Evolutionary conservation across 2,113 vertebrate genomes (phyloP).

Genomic region (Rhizomys pruinosus): DNA sequence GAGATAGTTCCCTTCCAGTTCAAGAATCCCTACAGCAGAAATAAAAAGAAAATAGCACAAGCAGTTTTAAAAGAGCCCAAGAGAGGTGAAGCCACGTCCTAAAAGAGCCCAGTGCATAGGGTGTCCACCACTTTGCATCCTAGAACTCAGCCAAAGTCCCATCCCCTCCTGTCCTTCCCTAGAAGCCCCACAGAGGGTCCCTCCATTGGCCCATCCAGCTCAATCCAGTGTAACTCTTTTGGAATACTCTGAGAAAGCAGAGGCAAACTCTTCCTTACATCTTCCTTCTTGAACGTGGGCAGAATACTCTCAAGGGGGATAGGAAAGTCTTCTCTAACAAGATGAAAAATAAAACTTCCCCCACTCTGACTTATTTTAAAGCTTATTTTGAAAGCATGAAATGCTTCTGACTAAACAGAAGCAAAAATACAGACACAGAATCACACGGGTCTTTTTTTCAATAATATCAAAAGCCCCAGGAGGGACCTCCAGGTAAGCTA

Average conservation of each 20-base stretch:
- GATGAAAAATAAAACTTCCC: constrained; percentile 54
- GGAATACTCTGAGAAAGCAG: neutral
- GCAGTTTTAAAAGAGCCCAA: neutral
- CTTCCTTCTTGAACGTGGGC: neutral
- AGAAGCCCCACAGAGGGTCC: neutral
- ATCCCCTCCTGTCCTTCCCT: neutral
- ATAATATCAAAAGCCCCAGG: constrained; percentile 41
- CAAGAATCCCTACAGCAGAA: neutral
- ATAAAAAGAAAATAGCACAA: neutral
- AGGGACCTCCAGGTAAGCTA: constrained; percentile 42
- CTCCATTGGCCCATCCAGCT: neutral
- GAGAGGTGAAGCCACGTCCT: neutral
- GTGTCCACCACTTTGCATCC: neutral
- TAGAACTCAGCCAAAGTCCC: neutral
- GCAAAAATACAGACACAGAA: constrained; percentile 55
- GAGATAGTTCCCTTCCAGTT: neutral
- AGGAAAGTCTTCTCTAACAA: constrained; percentile 36
- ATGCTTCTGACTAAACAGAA: constrained; percentile 66
- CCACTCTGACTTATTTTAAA: constrained; percentile 56
- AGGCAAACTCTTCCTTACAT: neutral
- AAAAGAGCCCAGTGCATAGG: neutral
- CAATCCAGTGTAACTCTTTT: neutral
- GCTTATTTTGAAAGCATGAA: constrained; percentile 65
- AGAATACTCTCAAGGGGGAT: constrained; percentile 13
- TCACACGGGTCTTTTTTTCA: constrained; percentile 46